Evolutionary conservation across 1,140 invertebrate species (phyloP).

Genomic region (Cryptotermes secundus): DNA sequence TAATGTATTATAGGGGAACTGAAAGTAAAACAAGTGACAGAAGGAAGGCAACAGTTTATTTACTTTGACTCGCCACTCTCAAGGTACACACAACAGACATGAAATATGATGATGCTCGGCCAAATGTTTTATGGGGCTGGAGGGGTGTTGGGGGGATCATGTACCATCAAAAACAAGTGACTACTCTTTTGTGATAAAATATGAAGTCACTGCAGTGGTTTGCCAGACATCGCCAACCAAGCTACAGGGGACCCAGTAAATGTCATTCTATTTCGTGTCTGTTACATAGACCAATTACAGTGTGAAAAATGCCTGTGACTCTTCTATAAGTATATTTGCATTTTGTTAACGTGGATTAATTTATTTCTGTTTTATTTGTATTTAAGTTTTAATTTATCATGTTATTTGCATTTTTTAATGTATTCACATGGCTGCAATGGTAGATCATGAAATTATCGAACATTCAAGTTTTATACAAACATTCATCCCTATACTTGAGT

Average conservation of each 20-base stretch:
- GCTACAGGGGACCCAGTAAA: not conserved
- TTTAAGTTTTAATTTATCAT: conserved; percentile 37
- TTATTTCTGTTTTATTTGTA: conserved; percentile 37
- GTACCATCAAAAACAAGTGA: no score
- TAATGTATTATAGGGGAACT: no score
- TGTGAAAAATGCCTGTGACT: not conserved
- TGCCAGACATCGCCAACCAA: not conserved
- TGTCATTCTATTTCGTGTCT: not conserved
- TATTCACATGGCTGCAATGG: conserved; percentile 2
- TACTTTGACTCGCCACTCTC: not conserved
- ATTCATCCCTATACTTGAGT: no score
- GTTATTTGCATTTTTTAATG: conserved; percentile 31
- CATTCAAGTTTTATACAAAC: not conserved
- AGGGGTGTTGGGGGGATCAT: no score
- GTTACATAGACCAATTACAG: not conserved
- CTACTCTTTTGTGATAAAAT: not conserved
- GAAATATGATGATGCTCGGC: no score
- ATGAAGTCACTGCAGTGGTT: not conserved
- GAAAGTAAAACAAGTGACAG: no score
- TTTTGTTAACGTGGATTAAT: conserved; percentile 36
- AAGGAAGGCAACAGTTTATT: not conserved
- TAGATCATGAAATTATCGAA: not conserved
- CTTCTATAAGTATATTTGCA: not conserved
- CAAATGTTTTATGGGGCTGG: no score
- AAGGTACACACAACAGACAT: not conserved